Conservation (phyloP, 1,140 invertebrate genomes). For the Drosophila suzukii region DNA sequence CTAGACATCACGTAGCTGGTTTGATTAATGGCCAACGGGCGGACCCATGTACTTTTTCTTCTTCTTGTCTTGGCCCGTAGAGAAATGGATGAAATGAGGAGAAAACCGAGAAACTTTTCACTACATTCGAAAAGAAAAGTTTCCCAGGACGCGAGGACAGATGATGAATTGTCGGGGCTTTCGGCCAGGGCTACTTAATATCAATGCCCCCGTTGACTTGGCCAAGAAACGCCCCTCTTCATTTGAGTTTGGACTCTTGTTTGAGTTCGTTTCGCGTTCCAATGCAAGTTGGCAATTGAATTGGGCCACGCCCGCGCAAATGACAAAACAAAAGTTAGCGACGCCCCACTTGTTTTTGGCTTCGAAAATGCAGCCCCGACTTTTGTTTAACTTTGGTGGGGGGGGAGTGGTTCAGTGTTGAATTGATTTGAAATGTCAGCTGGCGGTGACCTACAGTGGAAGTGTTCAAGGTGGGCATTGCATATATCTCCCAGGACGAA, state of each 20-base stretch:
- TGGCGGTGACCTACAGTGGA: slow-evolving; percentile 54
- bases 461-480: slow-evolving; percentile 49
- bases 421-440: slow-evolving; percentile 65
- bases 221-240: slow-evolving; percentile 18
- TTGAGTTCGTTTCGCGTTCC: slow-evolving; percentile 37
- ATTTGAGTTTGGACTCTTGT: slow-evolving; percentile 11
- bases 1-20: slow-evolving; percentile 67
- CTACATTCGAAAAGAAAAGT: slow-evolving; percentile 50
- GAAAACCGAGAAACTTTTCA: slow-evolving; percentile 57
- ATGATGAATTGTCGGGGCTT: slow-evolving; percentile 53
- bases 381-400: slow-evolving; percentile 37
- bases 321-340: slow-evolving; percentile 43
- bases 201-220: slow-evolving; percentile 56
- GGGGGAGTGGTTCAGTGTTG: neutral
- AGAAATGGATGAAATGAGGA: slow-evolving; percentile 46
- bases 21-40: slow-evolving; percentile 72
- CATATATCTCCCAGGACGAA: slow-evolving; percentile 36
- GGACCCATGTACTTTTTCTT: slow-evolving; percentile 36
- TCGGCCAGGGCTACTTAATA: slow-evolving; percentile 55
- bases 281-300: slow-evolving; percentile 75
- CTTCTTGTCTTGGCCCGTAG: slow-evolving; percentile 28
- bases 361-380: slow-evolving; percentile 48
- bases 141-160: slow-evolving; percentile 10
- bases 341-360: slow-evolving; percentile 59
- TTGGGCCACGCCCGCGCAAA: slow-evolving; percentile 59